Evolutionary conservation across 1,140 invertebrate species (phyloP), one percentile per base, ranked within the genome.

Genomic region (Notospermus geniculatus): DNA sequence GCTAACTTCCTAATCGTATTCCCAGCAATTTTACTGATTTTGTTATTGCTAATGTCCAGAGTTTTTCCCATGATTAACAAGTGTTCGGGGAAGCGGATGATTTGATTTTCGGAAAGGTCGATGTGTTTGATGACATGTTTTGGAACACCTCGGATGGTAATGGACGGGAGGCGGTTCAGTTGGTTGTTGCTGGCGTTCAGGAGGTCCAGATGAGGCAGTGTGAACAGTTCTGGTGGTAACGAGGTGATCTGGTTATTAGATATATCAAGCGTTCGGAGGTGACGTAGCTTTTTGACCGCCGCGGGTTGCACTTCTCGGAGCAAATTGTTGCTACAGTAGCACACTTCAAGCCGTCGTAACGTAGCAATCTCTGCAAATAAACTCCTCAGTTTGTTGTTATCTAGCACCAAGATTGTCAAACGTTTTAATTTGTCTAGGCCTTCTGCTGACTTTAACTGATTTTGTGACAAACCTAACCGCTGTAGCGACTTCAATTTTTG

Each of bases 171-270:
- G 60, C 73, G 72, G 7, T 66, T 64, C 15, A 79, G 71, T 64
- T 74, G 67, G 62, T 79, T 79, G 22, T 72, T 64, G 69, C 76
- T 75, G 52, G 69, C 70, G 60, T 75, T 72, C 17, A 79, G 56
- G 2, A 65, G 62, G 32, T 76, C 76, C 17, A 78, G 63, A 27
- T 64, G 60, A 2, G 70, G 71, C 27, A 79, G 59, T 30, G 69
- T 62, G 54, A 79, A 75, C 13, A 79, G 59, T 32, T 79, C 77
- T 1, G 74, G 65, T 32, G 75, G 74, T 59, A 79, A 67, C 13
- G 75, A 64, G 15, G 67, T 64, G 30, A 79, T 67, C 57, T 56
- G 68, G 62, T 79, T 79, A 57, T 71, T 59, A 25, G 77, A 77
- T 25, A 79, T 39, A 54, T 76, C 72, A 13, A 79, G 50, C 27